Evolutionary conservation across 2,113 vertebrate genomes (phyloP).

Genomic region (Sarotherodon lohbergeri): DNA sequence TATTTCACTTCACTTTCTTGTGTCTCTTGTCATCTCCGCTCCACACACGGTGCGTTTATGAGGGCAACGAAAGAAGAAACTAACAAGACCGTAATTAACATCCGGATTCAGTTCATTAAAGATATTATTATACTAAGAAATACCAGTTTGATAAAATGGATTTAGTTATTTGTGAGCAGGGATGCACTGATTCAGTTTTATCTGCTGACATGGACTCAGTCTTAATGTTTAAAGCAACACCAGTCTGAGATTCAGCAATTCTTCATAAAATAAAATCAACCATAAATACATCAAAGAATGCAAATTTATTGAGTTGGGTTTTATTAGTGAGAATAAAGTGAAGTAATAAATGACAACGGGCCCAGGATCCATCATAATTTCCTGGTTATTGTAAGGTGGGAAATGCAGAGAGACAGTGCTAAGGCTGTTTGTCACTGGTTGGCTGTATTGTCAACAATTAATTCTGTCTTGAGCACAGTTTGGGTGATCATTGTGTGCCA

Average conservation of each 20-base stretch:
- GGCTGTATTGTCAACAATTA: fast-evolving
- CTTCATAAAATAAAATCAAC: not conserved
- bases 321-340: not conserved
- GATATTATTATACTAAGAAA: not conserved
- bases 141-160: not conserved
- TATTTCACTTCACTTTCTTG: not conserved
- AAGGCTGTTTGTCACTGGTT: not conserved
- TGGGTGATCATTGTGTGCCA: not conserved
- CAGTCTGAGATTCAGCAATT: not conserved
- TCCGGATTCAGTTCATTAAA: not conserved
- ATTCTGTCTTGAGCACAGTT: not conserved
- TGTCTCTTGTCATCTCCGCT: not conserved
- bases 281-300: not conserved
- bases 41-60: fast-evolving
- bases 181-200: not conserved
- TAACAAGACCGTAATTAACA: not conserved
- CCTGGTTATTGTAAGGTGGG: not conserved
- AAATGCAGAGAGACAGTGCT: fast-evolving
- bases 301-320: not conserved
- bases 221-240: not conserved
- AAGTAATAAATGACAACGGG: not conserved
- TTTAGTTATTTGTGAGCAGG: not conserved
- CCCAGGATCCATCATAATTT: not conserved
- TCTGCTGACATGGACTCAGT: not conserved
- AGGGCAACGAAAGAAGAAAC: fast-evolving